A percentile compares a stretch with the other conserved stretches of the same genome.
These are phyloP conservation scores for Muscicapa comitata DNA, from an alignment of 2,797 vertebrate species.

Conservation along the genomic window DNA sequence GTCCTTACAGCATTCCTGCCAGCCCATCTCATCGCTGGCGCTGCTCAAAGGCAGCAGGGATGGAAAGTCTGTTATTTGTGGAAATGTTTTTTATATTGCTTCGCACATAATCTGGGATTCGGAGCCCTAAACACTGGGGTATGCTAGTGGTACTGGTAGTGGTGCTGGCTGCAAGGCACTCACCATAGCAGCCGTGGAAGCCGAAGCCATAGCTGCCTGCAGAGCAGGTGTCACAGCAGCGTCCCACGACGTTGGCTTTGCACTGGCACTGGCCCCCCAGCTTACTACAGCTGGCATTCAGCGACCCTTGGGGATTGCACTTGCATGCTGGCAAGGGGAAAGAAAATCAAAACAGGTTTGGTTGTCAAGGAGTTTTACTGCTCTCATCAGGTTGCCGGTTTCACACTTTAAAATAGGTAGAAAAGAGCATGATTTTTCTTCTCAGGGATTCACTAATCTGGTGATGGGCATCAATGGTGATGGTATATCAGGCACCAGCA, in stretches of 20 bases:
- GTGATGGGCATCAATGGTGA: not conserved
- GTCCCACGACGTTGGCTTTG: constrained; percentile 81
- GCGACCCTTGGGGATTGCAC: constrained; percentile 78
- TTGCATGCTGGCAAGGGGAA: constrained; percentile 77
- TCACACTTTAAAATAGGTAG: not conserved
- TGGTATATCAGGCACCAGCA: not conserved
- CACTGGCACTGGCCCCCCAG: constrained; percentile 85
- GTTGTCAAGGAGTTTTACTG: not conserved
- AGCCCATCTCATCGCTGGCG: fast-evolving
- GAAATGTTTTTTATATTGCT: not conserved
- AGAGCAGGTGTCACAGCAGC: constrained; percentile 84
- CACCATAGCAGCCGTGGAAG: constrained; percentile 81
- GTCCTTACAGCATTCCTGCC: not conserved
- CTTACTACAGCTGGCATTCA: constrained; percentile 75
- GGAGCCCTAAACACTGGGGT: not conserved
- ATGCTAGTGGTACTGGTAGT: not conserved
- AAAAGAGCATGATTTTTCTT: not conserved
- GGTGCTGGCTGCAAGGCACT: not conserved
- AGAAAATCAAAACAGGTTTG: not conserved
- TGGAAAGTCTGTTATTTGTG: not conserved
- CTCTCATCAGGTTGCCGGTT: not conserved
- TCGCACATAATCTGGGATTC: not conserved
- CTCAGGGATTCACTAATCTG: not conserved
- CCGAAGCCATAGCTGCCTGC: constrained; percentile 80
- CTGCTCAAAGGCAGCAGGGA: not conserved